A percentile compares a stretch with the other conserved stretches of the same genome.
Evolutionary conservation across 1,140 invertebrate species (phyloP).

Genomic region (Paralvinella palmiformis): DNA sequence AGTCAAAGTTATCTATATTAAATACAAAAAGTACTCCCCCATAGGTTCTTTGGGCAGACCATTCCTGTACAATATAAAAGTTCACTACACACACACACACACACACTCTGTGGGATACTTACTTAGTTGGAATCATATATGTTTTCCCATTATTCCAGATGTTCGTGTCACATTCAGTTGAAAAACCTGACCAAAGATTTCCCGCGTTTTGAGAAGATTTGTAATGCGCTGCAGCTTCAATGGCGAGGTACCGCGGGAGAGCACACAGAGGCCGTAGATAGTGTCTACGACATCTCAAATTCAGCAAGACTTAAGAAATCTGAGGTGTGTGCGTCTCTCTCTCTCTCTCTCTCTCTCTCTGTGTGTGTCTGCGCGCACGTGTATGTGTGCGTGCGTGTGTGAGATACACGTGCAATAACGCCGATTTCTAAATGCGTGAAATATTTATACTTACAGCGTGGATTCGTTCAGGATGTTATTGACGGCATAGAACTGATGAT

Average conservation of each 20-base stretch:
- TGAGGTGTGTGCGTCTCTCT: not conserved
- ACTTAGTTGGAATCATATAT: too few relatives aligned
- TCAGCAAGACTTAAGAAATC: conserved; percentile 15
- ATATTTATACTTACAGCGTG: conserved; percentile 6
- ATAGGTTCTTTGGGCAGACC: too few relatives aligned
- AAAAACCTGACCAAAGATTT: too few relatives aligned
- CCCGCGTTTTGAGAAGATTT: conserved; percentile 4
- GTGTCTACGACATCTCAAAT: conserved; percentile 54
- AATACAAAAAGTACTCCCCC: too few relatives aligned
- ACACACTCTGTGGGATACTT: too few relatives aligned
- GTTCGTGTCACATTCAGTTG: too few relatives aligned
- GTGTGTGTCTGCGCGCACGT: not conserved
- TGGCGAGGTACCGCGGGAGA: conserved; percentile 57
- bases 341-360: not conserved
- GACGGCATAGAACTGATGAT: conserved; percentile 1
- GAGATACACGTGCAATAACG: not conserved
- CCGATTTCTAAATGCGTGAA: not conserved
- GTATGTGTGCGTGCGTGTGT: not conserved
- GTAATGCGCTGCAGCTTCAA: not conserved
- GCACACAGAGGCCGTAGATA: conserved; percentile 65
- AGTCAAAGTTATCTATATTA: too few relatives aligned
- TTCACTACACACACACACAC: too few relatives aligned
- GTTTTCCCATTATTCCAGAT: too few relatives aligned
- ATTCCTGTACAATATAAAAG: too few relatives aligned
- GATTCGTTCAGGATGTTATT: conserved; percentile 7